These are phyloP conservation scores for Miichthys miiuy DNA, from an alignment of 2,797 vertebrate genomes.

Conservation along the genomic window DNA sequence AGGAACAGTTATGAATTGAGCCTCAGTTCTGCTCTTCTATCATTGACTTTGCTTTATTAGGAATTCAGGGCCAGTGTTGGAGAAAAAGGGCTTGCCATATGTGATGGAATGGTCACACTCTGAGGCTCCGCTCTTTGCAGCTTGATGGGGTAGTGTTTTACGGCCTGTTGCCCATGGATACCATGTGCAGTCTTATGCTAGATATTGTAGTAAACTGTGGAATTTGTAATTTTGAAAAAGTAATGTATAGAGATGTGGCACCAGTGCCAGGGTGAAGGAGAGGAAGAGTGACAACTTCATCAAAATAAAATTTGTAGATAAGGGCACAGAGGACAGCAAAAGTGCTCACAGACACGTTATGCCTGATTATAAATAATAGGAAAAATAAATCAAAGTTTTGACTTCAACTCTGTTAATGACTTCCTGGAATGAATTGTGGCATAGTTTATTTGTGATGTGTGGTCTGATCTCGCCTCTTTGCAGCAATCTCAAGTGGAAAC, in stretches of 20 bases:
- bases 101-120: conserved; percentile 53
- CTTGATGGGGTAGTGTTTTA: conserved; percentile 40
- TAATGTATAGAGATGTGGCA: not conserved
- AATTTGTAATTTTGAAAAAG: conserved; percentile 5
- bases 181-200: not conserved
- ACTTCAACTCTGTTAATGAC: conserved; percentile 57
- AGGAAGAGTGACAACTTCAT: conserved; percentile 23
- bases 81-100: conserved; percentile 29
- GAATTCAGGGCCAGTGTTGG: conserved; percentile 41
- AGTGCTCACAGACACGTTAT: conserved; percentile 24
- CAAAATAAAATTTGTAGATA: conserved; percentile 7
- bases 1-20: conserved; percentile 3
- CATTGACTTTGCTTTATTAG: conserved; percentile 27
- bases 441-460: conserved; percentile 67
- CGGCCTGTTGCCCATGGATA: conserved; percentile 30
- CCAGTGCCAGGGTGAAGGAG: not conserved
- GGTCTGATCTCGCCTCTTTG: conserved; percentile 51
- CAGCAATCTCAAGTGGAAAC: conserved; percentile 61
- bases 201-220: conserved; percentile 10
- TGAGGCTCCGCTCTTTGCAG: conserved; percentile 38
- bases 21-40: conserved; percentile 13
- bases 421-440: conserved; percentile 58
- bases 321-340: conserved; percentile 36
- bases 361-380: conserved; percentile 61
- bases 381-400: conserved; percentile 60